phyloP scores from a whole-genome alignment of 2,113 vertebrate species.

The Chaetops frenatus region DNA sequence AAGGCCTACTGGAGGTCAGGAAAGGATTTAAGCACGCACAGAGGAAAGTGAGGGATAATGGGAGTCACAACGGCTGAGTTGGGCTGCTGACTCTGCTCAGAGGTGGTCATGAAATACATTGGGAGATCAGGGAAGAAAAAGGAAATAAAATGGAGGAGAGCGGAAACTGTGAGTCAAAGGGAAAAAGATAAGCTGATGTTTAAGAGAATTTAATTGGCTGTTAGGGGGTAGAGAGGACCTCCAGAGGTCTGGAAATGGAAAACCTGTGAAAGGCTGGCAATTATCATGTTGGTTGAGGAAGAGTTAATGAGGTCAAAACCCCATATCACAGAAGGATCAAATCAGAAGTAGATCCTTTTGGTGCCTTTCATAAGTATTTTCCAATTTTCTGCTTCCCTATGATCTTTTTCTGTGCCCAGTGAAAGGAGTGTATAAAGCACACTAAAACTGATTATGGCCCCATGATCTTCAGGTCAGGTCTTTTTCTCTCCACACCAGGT shows the following conservation, averaged over 20 bases:
- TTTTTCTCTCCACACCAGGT: background rate
- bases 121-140: background rate
- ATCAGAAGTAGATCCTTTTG: background rate
- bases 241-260: background rate
- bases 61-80: background rate
- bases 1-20: constrained; percentile 57
- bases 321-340: background rate
- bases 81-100: background rate
- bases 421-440: background rate
- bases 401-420: background rate
- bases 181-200: background rate
- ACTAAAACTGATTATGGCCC: background rate
- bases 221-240: background rate
- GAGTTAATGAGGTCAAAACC: background rate
- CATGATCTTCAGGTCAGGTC: background rate
- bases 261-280: background rate
- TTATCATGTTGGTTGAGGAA: background rate
- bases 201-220: background rate
- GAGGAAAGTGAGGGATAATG: constrained; percentile 47
- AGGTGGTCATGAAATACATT: constrained; percentile 44
- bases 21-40: constrained; percentile 41
- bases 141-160: constrained; percentile 7
- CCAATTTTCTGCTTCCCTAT: background rate
- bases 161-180: background rate
- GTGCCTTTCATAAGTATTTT: background rate